Conservation (phyloP, 2,888 invertebrate species). For the Chrysolina haemoptera region DNA sequence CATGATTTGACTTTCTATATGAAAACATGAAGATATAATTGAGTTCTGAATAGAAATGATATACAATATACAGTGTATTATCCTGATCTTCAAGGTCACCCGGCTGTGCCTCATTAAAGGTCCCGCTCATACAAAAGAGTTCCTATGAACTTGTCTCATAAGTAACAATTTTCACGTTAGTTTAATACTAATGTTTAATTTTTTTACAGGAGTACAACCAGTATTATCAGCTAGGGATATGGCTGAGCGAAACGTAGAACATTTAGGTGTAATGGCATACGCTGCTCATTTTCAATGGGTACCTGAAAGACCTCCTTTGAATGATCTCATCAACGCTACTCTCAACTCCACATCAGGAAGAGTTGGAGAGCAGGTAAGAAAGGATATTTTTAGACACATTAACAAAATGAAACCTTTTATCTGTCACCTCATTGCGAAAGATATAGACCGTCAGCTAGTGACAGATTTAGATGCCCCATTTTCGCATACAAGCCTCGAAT, state of each 20-base stretch:
- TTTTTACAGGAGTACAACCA: slow-evolving; percentile 83
- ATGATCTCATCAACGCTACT: slow-evolving; percentile 85
- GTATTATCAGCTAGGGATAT: slow-evolving; percentile 94
- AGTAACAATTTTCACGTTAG: neutral
- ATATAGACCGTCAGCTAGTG: too few species aligned
- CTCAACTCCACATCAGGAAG: slow-evolving; percentile 88
- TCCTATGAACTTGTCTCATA: too few species aligned
- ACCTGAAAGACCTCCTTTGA: slow-evolving; percentile 86
- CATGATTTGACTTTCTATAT: too few species aligned
- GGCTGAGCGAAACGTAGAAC: slow-evolving; percentile 95
- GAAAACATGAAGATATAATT: too few species aligned
- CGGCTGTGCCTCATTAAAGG: too few species aligned
- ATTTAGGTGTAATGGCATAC: slow-evolving; percentile 98
- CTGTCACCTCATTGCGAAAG: neutral
- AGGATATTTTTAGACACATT: slow-evolving; percentile 36
- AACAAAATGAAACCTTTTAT: too few species aligned
- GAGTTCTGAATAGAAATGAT: too few species aligned
- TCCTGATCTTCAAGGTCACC: too few species aligned
- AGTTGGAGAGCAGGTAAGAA: slow-evolving; percentile 88
- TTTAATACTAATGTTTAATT: neutral
- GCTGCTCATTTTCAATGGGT: slow-evolving; percentile 94
- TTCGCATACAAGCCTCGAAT: too few species aligned
- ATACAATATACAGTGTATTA: too few species aligned
- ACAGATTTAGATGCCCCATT: too few species aligned
- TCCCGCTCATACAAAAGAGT: too few species aligned